Evolutionary conservation across 2,113 vertebrate species (phyloP), one percentile per base, ranked within the genome.

Genomic region (Ochotona curzoniae): DNA sequence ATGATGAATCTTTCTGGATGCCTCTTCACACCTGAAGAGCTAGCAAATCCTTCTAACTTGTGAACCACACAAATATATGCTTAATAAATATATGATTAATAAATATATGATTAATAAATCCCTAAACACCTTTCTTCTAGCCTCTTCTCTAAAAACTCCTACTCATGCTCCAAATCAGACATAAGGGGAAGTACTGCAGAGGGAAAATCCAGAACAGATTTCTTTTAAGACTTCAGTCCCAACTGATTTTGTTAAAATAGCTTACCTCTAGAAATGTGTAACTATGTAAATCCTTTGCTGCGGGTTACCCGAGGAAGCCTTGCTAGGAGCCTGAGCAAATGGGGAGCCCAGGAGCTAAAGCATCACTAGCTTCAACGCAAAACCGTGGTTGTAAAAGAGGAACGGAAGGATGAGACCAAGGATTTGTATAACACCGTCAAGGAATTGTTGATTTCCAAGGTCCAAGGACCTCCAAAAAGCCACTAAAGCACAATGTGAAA

Each of bases 1-100:
- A 13, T 7, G 23, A 93, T 3, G 61, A 93, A 44, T 64, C 51
- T 82, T 54, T 61, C 66, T 90, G 12, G 32, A 89, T 93, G 47
- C 51, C 60, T 75, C 67, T 84, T 73, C 83, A 89, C 44, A 26
- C 18, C 51, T 18, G 30, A 5, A 30, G 74, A 25, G 7, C n/a
- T 64, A 69, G 64, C 35, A 89, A 76, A 84, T 67, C 78, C 18
- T 87, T 92, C 18, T 86, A 67, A 79, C 20, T 83, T 85, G 51
- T 35, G 38, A 85, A 54, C 21, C 35, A 73, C 25, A 61, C 30
- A 75, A 61, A 87, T 87, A 67, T 7, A 82, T 78, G 9, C n/a
- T n/a, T n/a, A n/a, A n/a, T n/a, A n/a, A n/a, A n/a, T n/a, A n/a
- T n/a, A n/a, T n/a, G n/a, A n/a, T n/a, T n/a, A n/a, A n/a, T n/a